Evolutionary conservation across 2,113 vertebrate genomes (phyloP), one percentile per base, ranked within the genome.

Genomic region (Syngnathus floridae): DNA sequence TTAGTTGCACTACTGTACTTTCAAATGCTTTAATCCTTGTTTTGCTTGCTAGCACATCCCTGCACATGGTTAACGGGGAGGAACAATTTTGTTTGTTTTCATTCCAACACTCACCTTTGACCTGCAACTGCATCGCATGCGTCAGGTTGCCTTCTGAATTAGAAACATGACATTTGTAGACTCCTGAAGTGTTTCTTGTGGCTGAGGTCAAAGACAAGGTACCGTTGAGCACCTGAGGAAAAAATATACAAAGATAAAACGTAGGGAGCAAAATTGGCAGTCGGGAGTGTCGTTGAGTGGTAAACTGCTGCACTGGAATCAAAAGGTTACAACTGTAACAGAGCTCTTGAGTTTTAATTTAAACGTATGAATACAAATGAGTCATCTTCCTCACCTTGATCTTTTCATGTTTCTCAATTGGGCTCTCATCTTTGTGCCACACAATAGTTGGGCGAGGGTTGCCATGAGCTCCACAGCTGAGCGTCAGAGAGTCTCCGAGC

Each of bases 101-200:
- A 11, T 43, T 61, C n/a, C 35, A 51, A 65, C 13, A 65, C 88
- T 86, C 65, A 99, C 96, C 96, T 93, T 95, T 95, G 73, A 99
- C 93, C 11, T 94, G 91, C 71, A 99, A 93, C 0, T 92, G 92
- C 19, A 91, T 95, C 43, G 81, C 84, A 66, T 97, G 94, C 64
- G 90, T 93, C 79, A 93, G 40, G 9, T 92, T 93, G 79, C 95
- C 96, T 84, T 96, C 95, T 0, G 90, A 71, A 82, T 93, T 98
- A 81, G 93, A 92, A 1, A 96, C 94, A 0, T 95, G 94, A 86
- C 96, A 99, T 46, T 90, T 94, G 76, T 98, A 98, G 58, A 92
- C 83, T 74, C 96, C 96, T 0, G 94, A 89, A 1, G 85, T 91
- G 83, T 91, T 81, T 4, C 90, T 92, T 7, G 90, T 91, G 81